Conservation (phyloP, 2,888 invertebrate genomes). For the Lasioglossum leucozonium region DNA sequence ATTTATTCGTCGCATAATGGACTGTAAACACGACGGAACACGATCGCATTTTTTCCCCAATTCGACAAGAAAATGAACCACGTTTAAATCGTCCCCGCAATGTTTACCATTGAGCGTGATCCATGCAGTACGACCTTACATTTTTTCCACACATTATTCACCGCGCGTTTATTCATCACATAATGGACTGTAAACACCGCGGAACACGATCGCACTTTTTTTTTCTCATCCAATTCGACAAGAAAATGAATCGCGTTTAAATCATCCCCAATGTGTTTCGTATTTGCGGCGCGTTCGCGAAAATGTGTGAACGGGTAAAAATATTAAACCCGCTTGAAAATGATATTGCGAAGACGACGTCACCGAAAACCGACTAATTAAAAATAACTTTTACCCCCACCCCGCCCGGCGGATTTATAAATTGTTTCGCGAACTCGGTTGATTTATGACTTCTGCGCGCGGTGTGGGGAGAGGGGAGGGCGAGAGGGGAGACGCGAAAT, state of each 20-base stretch:
- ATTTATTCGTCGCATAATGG: neutral
- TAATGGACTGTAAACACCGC: neutral
- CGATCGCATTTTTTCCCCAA: neutral
- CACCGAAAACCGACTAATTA: neutral
- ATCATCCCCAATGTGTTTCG: no score
- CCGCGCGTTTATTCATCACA: no score
- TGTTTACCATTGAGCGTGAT: no score
- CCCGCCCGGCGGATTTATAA: neutral
- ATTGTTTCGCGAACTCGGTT: slow-evolving; percentile 12
- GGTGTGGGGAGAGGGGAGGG: no score
- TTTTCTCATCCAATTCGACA: neutral
- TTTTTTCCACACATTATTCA: no score
- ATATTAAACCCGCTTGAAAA: no score
- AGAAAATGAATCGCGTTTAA: no score
- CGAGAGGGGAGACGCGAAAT: slow-evolving; percentile 42
- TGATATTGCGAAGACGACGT: no score
- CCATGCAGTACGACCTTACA: no score
- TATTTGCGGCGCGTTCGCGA: no score
- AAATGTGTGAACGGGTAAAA: no score
- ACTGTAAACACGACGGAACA: neutral
- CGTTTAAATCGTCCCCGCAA: no score
- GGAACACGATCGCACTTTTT: neutral
- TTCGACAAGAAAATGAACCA: neutral
- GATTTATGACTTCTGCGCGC: slow-evolving; percentile 33
- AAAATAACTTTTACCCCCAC: neutral